Evolutionary conservation across 2,797 vertebrate species (phyloP), one percentile per base, ranked within the genome.

Genomic region (Huso huso): DNA sequence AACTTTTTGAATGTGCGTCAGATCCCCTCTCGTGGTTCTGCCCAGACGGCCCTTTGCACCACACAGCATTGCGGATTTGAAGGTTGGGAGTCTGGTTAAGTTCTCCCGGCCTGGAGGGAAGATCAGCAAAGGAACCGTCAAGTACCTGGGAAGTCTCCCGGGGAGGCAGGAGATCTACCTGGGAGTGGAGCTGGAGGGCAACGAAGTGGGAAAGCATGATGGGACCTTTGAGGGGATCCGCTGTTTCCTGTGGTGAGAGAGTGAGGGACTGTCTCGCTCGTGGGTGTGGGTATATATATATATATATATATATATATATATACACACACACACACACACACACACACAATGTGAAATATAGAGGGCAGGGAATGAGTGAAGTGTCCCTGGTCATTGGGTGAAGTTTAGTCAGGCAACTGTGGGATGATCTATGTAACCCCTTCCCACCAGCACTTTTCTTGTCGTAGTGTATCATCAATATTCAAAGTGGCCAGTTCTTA

Each of bases 51-150:
- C 69, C 15, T 65, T 69, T 48, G 50, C 63, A 63, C 60, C 69
- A 66, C 69, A 69, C 66, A 63, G 12, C 48, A 18, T 58, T 68
- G 64, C 48, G 10, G 69, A 74, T 18, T 12, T 73, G 10, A 67
- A 70, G 71, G 51, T 59, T 10, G 64, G 70, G 9, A 67, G 75
- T 65, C 12, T 65, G 6, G 67, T 72, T 68, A 78, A 69, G 53
- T 0, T 50, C 62, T 79, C 61, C 7, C 61, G 4, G 48, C 64
- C 59, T 62, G 64, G 68, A 1, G 75, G 75, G 18, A 74, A 72
- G 12, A 58, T 76, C 66, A 70, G 66, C 15, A 53, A 76, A 68
- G 70, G 52, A 63, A 72, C 49, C 1, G 66, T 73, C 11, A 68
- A 76, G 61, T 73, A 74, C 7, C 23, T 60, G 4, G 55, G 67